Conservation (phyloP, 2,113 vertebrate genomes). For the Paradoxurus hermaphroditus region DNA sequence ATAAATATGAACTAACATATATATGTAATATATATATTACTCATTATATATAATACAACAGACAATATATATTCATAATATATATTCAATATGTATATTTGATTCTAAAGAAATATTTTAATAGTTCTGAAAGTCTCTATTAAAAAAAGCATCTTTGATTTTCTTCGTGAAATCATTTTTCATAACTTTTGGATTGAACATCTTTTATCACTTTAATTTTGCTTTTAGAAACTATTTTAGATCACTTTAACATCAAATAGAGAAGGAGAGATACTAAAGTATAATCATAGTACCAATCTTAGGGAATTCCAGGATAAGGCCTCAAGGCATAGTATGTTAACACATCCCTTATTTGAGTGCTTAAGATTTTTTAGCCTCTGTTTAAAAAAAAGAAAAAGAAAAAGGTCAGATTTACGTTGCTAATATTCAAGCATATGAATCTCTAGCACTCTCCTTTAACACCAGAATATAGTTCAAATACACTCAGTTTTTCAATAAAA, state of each 20-base stretch:
- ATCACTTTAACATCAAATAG: slow-evolving; percentile 36
- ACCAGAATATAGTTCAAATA: not conserved
- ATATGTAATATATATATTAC: no score
- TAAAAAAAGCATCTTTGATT: slow-evolving; percentile 25
- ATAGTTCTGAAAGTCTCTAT: not conserved
- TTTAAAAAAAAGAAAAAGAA: not conserved
- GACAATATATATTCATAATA: not conserved
- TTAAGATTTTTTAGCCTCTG: not conserved
- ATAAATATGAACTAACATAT: no score
- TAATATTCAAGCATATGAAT: not conserved
- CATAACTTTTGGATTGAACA: slow-evolving; percentile 4
- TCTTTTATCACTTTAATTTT: slow-evolving; percentile 37
- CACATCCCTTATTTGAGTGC: not conserved
- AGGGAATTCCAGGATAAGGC: not conserved
- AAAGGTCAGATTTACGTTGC: not conserved
- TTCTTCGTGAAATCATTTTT: slow-evolving; percentile 28
- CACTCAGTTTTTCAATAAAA: not conserved
- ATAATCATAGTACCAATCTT: not conserved
- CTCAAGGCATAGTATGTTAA: not conserved
- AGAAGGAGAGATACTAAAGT: not conserved
- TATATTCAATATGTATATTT: not conserved
- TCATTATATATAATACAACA: no score
- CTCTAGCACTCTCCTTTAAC: not conserved
- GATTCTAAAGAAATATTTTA: not conserved
- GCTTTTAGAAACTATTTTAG: slow-evolving; percentile 49